Conservation (phyloP, 1,140 invertebrate genomes). For the Lycorma delicatula region DNA sequence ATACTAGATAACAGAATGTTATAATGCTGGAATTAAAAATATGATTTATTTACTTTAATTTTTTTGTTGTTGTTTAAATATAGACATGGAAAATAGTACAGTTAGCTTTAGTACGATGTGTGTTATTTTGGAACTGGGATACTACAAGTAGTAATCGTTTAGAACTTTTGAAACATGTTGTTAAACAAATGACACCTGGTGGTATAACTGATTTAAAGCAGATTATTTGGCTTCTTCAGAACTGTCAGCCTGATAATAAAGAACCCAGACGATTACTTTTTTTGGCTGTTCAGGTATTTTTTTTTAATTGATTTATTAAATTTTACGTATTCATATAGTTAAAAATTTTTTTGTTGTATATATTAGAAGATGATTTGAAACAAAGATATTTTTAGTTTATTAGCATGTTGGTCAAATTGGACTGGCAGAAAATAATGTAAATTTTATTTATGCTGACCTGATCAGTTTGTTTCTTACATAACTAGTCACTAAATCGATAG, state of each 20-base stretch:
- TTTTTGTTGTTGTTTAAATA: slow-evolving; percentile 10
- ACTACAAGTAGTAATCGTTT: slow-evolving; percentile 39
- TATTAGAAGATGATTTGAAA: no score
- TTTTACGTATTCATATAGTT: no score
- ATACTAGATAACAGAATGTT: no score
- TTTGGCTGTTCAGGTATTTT: slow-evolving; percentile 35
- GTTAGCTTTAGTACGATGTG: slow-evolving; percentile 46
- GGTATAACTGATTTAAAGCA: slow-evolving; percentile 36
- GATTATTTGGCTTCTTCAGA: slow-evolving; percentile 38
- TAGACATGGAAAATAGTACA: slow-evolving; percentile 45
- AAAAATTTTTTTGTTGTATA: no score
- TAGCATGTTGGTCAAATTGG: no score
- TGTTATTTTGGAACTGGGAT: slow-evolving; percentile 45
- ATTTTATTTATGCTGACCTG: no score
- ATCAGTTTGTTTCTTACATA: no score
- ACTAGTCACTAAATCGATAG: no score
- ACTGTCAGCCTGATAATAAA: slow-evolving; percentile 31
- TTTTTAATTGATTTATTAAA: no score
- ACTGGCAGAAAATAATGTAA: no score
- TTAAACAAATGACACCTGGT: slow-evolving; percentile 29
- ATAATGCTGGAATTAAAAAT: no score
- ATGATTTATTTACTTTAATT: not conserved
- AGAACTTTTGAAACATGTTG: slow-evolving; percentile 29
- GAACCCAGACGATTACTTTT: slow-evolving; percentile 49
- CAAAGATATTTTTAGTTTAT: no score